Evolutionary conservation across 2,797 vertebrate species (phyloP), one percentile per base, ranked within the genome.

Genomic region (Poeciliopsis turneri): DNA sequence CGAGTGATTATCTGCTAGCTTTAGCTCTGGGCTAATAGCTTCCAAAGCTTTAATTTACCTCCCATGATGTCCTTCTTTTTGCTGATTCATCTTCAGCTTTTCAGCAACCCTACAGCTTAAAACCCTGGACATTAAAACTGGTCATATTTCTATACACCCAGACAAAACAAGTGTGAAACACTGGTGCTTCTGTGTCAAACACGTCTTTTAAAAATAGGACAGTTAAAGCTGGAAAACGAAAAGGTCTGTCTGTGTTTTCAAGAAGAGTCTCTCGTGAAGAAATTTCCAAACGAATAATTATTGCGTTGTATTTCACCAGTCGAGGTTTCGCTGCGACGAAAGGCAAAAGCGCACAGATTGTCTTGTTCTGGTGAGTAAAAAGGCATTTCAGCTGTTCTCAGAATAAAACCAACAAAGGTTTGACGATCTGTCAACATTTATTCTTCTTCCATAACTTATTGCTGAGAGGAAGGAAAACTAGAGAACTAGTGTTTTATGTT

Each of bases 401-500:
- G 68, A 73, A 64, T 64, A 36, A 33, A 18, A 9, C 30, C 0
- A 59, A 28, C 78, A 72, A 46, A 30, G 13, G 30, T 59, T n/a
- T n/a, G 9, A n/a, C 6, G 30, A 9, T 55, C 20, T 45, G 13
- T 18, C 47, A 47, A 43, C 28, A 82, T 72, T 81, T 72, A 28
- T 82, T 33, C 53, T 2, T 82, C 41, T 78, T 74, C 79, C 53
- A 70, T 55, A 72, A 74, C 28, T 59, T 16, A 80, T 84, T 72
- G 28, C 18, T 46, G 71, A 47, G 66, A 72, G 47, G 78, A 84
- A 80, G 1, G 7, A 41, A 28, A 59, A 6, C 30, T 2, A 53
- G 55, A 74, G 6, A 20, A 77, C 85, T 81, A 7, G 49, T 33
- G 47, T 78, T 78, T 73, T 77, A 53, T 78, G 71, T 76, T 86